Percentiles rank a stretch among this genome's conserved stretches.
Conservation (phyloP, 2,113 vertebrate genomes). For the Gorilla gorilla region DNA sequence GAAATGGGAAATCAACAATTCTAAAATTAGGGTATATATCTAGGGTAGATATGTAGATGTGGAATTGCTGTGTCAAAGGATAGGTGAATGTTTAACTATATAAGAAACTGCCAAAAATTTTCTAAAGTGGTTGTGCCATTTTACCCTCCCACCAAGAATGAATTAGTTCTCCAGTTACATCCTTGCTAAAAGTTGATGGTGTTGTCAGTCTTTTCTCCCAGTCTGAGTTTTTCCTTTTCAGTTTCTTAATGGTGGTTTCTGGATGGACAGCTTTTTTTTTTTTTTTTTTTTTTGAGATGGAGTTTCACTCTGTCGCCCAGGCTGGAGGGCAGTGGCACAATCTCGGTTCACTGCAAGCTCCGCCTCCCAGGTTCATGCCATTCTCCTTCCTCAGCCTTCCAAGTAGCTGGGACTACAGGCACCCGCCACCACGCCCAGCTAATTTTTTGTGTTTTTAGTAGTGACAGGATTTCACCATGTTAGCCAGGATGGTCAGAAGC, state of each 20-base stretch:
- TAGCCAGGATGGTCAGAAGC: too few relatives aligned
- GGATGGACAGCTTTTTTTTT: too few relatives aligned
- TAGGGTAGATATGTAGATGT: background rate
- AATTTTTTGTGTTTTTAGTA: too few relatives aligned
- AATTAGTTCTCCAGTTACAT: background rate
- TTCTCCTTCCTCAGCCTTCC: too few relatives aligned
- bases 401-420: too few relatives aligned
- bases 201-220: background rate
- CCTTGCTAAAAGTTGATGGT: background rate
- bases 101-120: background rate
- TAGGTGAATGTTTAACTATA: background rate
- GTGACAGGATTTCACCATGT: too few relatives aligned
- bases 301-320: too few relatives aligned
- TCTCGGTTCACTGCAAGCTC: too few relatives aligned
- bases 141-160: background rate
- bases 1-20: background rate
- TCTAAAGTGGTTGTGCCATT: background rate
- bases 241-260: background rate
- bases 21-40: background rate
- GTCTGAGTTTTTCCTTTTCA: background rate
- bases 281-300: too few relatives aligned
- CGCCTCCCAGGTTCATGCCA: too few relatives aligned
- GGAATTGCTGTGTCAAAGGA: background rate
- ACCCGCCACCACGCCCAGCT: too few relatives aligned
- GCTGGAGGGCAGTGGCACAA: too few relatives aligned